phyloP scores from a whole-genome alignment of 2,113 vertebrate genomes.

The Chaetorhynchus papuensis region DNA sequence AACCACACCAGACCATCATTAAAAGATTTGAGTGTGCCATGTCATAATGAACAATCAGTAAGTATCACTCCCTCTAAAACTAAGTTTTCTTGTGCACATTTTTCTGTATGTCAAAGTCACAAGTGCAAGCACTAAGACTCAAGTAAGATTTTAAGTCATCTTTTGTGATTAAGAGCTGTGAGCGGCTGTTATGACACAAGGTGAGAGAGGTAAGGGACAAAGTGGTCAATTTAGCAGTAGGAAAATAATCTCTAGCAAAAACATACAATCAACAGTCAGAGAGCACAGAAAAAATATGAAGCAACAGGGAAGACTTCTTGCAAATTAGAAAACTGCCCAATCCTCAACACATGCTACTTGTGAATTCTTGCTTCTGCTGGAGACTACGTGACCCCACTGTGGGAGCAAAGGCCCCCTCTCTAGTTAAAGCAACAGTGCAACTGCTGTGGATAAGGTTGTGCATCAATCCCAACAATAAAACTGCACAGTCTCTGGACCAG shows the following conservation, averaged over 20 bases:
- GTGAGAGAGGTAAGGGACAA: not conserved
- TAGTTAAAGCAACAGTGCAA: not conserved
- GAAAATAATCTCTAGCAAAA: not conserved
- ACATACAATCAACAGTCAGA: not conserved
- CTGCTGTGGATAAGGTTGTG: not conserved
- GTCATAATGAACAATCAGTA: not conserved
- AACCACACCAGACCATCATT: not conserved
- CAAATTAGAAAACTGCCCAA: not conserved
- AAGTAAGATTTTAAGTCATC: not conserved
- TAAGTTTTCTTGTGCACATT: not conserved
- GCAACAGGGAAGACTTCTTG: not conserved
- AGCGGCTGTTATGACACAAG: not conserved
- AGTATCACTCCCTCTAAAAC: not conserved
- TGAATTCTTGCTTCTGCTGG: not conserved
- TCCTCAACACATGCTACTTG: not conserved
- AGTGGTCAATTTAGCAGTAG: not conserved
- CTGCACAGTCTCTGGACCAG: not conserved
- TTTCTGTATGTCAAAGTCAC: not conserved
- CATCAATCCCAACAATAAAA: not conserved
- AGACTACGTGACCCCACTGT: not conserved
- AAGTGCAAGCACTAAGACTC: not conserved
- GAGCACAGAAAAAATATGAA: not conserved
- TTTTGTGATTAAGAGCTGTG: not conserved
- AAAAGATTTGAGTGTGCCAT: not conserved
- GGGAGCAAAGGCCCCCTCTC: not conserved